A percentile compares a stretch with the other conserved stretches of the same genome.
These are phyloP conservation scores for Dicrostonyx torquatus DNA, from an alignment of 2,797 vertebrate species.

Conservation along the genomic window DNA sequence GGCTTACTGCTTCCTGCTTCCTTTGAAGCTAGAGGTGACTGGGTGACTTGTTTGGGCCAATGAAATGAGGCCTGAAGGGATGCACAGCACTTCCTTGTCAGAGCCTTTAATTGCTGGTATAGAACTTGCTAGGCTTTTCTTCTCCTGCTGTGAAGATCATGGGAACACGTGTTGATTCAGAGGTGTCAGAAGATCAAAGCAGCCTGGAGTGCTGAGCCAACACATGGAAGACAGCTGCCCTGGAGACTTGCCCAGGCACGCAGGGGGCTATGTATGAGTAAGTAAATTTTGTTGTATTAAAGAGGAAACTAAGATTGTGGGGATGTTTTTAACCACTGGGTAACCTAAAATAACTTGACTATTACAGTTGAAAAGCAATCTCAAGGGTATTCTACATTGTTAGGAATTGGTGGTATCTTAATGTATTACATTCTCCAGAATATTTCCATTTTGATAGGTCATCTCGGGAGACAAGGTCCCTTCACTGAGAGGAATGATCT, in stretches of 20 bases:
- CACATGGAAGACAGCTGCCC: not conserved
- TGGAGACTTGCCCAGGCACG: not conserved
- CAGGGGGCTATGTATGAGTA: not conserved
- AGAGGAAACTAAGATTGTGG: conserved; percentile 26
- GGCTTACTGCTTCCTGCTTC: not conserved
- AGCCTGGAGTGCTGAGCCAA: not conserved
- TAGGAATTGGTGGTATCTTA: conserved; percentile 61
- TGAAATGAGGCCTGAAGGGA: not conserved
- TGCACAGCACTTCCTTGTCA: not conserved
- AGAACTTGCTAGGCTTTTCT: not conserved
- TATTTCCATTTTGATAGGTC: conserved; percentile 38
- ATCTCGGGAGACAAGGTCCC: conserved; percentile 17
- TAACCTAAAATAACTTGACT: conserved; percentile 49
- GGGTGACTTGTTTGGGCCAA: not conserved
- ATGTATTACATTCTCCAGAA: conserved; percentile 14
- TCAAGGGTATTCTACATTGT: conserved; percentile 17
- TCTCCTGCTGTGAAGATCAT: not conserved
- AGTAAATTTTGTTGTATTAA: not conserved
- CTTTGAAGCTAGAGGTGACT: not conserved
- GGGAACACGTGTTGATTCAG: not conserved
- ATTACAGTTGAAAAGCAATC: conserved; percentile 52
- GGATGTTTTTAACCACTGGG: not conserved
- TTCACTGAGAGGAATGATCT: conserved; percentile 43
- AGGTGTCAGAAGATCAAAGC: not conserved
- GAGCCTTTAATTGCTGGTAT: not conserved